Percentiles rank a stretch among this genome's conserved stretches.
Conservation (phyloP, 2,888 invertebrate species). For the Phrixothrix hirtus region DNA sequence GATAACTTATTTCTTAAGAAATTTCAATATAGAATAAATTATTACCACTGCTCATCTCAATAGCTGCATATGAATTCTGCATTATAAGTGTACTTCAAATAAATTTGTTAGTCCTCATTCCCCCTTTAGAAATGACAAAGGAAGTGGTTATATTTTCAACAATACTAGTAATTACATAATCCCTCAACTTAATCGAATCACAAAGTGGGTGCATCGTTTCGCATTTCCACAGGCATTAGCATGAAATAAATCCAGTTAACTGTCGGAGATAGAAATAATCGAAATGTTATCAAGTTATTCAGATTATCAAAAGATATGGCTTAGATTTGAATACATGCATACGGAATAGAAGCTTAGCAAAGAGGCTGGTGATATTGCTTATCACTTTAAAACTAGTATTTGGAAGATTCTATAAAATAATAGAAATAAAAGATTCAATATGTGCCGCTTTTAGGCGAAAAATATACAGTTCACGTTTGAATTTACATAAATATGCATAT, state of each 20-base stretch:
- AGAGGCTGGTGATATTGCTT: slow-evolving; percentile 14
- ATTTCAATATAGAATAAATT: no score
- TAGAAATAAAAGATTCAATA: no score
- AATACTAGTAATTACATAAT: slow-evolving; percentile 21
- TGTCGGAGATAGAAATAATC: slow-evolving; percentile 34
- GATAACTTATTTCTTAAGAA: no score
- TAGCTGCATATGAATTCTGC: no score
- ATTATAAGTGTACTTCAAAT: background rate
- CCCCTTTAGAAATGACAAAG: slow-evolving; percentile 7
- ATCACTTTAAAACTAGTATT: no score
- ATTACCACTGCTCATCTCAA: no score
- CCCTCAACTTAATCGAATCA: slow-evolving; percentile 29
- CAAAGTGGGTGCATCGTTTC: slow-evolving; percentile 27
- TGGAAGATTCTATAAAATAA: no score
- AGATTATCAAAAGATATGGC: slow-evolving; percentile 36
- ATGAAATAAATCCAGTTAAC: slow-evolving; percentile 33
- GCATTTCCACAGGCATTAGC: slow-evolving; percentile 30
- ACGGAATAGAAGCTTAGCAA: slow-evolving; percentile 22
- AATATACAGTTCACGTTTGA: no score
- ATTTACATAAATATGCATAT: no score
- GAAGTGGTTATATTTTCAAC: slow-evolving; percentile 11
- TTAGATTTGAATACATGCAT: slow-evolving; percentile 39
- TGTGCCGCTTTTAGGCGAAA: no score
- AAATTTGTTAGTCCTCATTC: background rate
- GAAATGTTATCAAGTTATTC: slow-evolving; percentile 39